Evolutionary conservation across 23 tunicate genomes (phyloP).

Genomic region (Pegea sp.): DNA sequence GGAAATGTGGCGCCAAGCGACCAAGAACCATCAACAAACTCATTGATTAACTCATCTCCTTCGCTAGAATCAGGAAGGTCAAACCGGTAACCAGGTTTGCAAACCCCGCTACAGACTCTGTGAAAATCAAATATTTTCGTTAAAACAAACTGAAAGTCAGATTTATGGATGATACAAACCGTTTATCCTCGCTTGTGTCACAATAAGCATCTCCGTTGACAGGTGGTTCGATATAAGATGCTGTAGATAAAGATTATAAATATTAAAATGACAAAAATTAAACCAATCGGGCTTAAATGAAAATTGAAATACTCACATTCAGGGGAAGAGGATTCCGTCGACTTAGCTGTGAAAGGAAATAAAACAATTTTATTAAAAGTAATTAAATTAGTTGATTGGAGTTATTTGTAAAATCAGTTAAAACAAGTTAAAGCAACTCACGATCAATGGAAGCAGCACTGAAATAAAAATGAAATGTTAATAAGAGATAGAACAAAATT

Average conservation of each 20-base stretch:
- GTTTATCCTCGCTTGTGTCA: background rate
- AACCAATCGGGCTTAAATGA: no score
- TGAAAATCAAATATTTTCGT: no score
- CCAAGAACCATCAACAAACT: slow-evolving; percentile 36
- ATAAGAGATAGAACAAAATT: background rate
- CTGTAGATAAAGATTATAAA: background rate
- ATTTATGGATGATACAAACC: no score
- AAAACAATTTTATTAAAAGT: no score
- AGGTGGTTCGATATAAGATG: background rate
- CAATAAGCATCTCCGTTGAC: background rate
- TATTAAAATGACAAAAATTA: background rate
- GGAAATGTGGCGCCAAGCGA: slow-evolving; percentile 29
- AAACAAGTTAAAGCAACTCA: slow-evolving; percentile 9
- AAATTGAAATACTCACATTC: no score
- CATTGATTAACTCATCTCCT: slow-evolving; percentile 32
- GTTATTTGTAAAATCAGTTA: no score
- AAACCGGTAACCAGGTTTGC: slow-evolving; percentile 78
- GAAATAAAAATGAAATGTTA: slow-evolving; percentile 9
- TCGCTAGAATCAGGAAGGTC: slow-evolving; percentile 16
- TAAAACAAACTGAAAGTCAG: no score
- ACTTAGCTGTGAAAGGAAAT: no score
- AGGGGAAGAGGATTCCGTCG: no score
- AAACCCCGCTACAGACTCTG: slow-evolving; percentile 89
- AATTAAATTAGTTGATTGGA: no score
- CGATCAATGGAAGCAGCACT: slow-evolving; percentile 50